A percentile compares a stretch with the other conserved stretches of the same genome.
Conservation (phyloP, 2,113 vertebrate genomes). For the Gasterosteus aculeatus region DNA sequence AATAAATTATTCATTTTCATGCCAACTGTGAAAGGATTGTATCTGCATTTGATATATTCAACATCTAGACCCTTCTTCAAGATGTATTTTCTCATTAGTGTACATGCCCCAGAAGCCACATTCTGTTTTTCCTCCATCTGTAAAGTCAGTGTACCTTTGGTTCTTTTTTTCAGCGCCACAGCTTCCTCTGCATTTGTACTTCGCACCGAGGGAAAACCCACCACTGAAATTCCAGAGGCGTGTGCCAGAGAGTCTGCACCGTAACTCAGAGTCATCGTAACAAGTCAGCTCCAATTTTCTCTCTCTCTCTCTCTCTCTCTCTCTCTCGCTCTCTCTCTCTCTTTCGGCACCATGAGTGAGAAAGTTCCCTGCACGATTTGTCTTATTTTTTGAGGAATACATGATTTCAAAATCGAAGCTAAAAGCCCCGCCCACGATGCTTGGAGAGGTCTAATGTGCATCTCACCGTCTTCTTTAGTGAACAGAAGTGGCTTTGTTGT, state of each 20-base stretch:
- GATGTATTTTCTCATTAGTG: background rate
- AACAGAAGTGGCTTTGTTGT: background rate
- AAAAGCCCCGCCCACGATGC: background rate
- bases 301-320: background rate
- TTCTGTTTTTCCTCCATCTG: background rate
- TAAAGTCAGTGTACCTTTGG: constrained; percentile 1
- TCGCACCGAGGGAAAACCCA: constrained; percentile 24
- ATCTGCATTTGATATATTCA: constrained; percentile 19
- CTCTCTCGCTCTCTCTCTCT: background rate
- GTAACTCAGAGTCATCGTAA: constrained; percentile 44
- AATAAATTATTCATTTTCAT: constrained; percentile 10
- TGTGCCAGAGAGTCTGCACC: constrained; percentile 29
- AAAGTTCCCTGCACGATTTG: background rate
- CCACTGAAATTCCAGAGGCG: constrained; percentile 29
- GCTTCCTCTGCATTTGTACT: background rate
- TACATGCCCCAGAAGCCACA: background rate
- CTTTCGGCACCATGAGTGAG: no score
- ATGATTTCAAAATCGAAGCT: background rate
- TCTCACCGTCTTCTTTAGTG: background rate
- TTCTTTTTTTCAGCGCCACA: constrained; percentile 10
- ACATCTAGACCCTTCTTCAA: background rate
- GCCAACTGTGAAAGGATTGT: background rate
- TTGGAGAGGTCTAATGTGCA: background rate
- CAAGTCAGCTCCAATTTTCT: constrained; percentile 25
- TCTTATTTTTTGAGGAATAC: background rate